Percentiles rank a stretch among this genome's conserved stretches.
These are phyloP conservation scores for Aleiodes leptofemur DNA, from an alignment of 2,888 invertebrate species.

Conservation along the genomic window DNA sequence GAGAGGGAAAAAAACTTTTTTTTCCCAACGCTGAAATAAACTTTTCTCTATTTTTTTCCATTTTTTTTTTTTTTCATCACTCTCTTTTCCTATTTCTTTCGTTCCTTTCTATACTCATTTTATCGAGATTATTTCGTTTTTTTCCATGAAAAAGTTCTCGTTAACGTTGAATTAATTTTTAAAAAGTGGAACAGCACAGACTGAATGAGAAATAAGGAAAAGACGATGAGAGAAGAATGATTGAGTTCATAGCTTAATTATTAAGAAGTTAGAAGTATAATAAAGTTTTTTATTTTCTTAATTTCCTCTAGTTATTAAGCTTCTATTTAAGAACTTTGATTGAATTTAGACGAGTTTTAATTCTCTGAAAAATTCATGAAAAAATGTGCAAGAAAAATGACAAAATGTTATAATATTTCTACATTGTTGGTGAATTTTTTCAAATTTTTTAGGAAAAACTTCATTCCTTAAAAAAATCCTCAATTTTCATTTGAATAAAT, in stretches of 20 bases:
- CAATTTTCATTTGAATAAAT: too few relatives aligned
- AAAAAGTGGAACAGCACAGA: constrained; percentile 9
- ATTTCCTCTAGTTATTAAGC: not conserved
- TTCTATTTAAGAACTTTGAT: not conserved
- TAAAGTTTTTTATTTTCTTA: not conserved
- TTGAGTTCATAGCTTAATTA: constrained; percentile 18
- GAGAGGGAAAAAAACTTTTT: constrained; percentile 9
- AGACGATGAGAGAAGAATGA: constrained; percentile 20
- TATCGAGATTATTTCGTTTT: constrained; percentile 23
- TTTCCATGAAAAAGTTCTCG: not conserved
- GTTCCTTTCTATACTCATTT: not conserved
- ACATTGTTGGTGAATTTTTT: too few relatives aligned
- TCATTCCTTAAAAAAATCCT: too few relatives aligned
- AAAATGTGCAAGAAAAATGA: too few relatives aligned
- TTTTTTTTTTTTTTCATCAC: not conserved
- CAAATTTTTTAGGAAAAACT: too few relatives aligned
- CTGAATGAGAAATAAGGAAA: constrained; percentile 14
- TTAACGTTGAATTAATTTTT: constrained; percentile 21
- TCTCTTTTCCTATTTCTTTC: not conserved
- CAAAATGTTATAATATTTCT: too few relatives aligned
- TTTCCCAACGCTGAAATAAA: constrained; percentile 1
- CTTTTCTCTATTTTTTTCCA: not conserved
- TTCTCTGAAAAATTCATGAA: too few relatives aligned
- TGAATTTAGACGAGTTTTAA: not conserved
- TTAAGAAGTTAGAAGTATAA: constrained; percentile 8